Conservation (phyloP, 2,888 invertebrate genomes). For the Muscina levida region DNA sequence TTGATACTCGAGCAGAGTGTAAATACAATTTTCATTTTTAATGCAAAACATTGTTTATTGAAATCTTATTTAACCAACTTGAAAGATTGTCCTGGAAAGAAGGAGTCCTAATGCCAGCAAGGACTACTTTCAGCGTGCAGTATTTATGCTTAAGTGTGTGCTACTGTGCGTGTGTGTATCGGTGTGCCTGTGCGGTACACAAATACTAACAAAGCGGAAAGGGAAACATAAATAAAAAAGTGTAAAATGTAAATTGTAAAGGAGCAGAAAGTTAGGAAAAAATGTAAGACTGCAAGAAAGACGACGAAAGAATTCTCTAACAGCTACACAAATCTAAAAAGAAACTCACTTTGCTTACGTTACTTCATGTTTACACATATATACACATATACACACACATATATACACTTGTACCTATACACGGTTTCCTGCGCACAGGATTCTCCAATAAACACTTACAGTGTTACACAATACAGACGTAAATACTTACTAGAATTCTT, state of each 20-base stretch:
- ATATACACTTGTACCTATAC: neutral
- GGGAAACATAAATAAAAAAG: conserved; percentile 35
- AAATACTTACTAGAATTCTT: conserved; percentile 19
- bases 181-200: neutral
- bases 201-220: conserved; percentile 17
- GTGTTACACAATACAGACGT: neutral
- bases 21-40: conserved; percentile 37
- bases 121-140: no score
- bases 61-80: conserved; percentile 55
- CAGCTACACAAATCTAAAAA: conserved; percentile 34
- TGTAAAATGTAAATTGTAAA: conserved; percentile 49
- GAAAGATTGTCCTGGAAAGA: neutral
- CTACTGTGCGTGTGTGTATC: no score
- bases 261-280: conserved; percentile 3
- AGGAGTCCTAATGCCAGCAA: no score
- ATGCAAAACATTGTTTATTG: conserved; percentile 56
- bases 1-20: conserved; percentile 33
- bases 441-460: conserved; percentile 10
- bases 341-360: conserved; percentile 24
- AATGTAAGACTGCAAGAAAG: neutral
- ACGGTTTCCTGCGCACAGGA: neutral
- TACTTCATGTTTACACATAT: conserved; percentile 5
- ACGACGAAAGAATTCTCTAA: neutral
- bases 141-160: no score
- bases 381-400: neutral